phyloP scores from a whole-genome alignment of 2,888 invertebrate species.

The Galerucella pusilla region DNA sequence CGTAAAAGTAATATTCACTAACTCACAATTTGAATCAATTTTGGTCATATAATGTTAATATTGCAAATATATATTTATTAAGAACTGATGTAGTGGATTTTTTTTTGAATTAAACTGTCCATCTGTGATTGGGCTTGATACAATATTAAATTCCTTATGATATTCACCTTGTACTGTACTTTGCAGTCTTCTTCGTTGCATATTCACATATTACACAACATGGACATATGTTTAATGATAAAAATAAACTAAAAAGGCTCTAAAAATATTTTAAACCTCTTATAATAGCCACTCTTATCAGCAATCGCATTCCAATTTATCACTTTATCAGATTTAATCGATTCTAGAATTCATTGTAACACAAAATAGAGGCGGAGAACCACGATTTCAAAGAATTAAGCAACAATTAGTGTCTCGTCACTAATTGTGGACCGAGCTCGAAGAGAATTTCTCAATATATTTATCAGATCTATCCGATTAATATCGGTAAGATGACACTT shows the following conservation, averaged over 20 bases:
- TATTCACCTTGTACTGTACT: too few relatives aligned
- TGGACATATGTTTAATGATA: too few relatives aligned
- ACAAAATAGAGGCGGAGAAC: slow-evolving; percentile 29
- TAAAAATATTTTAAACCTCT: not conserved
- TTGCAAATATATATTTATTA: too few relatives aligned
- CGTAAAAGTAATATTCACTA: not conserved
- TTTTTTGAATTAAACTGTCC: too few relatives aligned
- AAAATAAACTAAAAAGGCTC: too few relatives aligned
- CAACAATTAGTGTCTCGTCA: slow-evolving; percentile 35
- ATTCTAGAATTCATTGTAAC: slow-evolving; percentile 15
- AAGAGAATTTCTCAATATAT: slow-evolving; percentile 20
- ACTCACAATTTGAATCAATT: too few relatives aligned
- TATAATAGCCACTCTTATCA: slow-evolving; percentile 5
- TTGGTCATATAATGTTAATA: too few relatives aligned
- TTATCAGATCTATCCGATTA: slow-evolving; percentile 27
- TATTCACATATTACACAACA: too few relatives aligned
- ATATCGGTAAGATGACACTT: slow-evolving; percentile 19
- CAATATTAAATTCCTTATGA: too few relatives aligned
- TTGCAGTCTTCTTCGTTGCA: too few relatives aligned
- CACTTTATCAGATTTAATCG: slow-evolving; percentile 17
- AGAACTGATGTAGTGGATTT: too few relatives aligned
- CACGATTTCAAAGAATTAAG: slow-evolving; percentile 35
- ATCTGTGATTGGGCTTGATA: too few relatives aligned
- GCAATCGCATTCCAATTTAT: slow-evolving; percentile 4
- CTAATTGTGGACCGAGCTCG: slow-evolving; percentile 24